phyloP scores from a whole-genome alignment of 2,113 vertebrate species.

The Cyanoderma ruficeps region DNA sequence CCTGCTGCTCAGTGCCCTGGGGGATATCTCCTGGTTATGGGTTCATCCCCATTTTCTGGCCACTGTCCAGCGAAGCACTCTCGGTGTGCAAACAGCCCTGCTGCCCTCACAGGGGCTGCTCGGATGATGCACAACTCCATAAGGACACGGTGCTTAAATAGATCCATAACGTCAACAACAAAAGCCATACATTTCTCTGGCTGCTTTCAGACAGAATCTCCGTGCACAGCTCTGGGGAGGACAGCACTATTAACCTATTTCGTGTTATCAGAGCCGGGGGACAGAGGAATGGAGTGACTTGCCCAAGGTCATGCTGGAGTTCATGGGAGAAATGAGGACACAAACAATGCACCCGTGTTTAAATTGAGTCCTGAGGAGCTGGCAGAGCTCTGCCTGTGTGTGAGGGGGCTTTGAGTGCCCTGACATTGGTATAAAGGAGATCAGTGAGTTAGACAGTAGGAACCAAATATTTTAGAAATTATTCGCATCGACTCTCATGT shows the following conservation, averaged over 20 bases:
- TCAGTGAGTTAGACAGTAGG: not conserved
- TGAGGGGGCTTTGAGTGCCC: not conserved
- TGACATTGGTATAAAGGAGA: not conserved
- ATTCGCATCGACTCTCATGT: not conserved
- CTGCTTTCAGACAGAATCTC: not conserved
- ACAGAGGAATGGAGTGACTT: not conserved
- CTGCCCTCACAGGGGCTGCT: not conserved
- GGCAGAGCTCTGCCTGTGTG: not conserved
- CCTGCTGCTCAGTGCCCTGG: not conserved
- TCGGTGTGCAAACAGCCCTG: not conserved
- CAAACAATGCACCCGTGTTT: not conserved
- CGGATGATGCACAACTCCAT: not conserved
- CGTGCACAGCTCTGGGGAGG: not conserved
- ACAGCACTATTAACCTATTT: not conserved
- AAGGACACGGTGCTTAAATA: not conserved
- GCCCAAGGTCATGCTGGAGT: not conserved
- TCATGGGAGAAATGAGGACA: not conserved
- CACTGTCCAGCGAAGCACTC: constrained; percentile 24
- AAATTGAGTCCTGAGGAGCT: not conserved
- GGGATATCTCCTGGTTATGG: not conserved
- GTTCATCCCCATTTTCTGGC: not conserved
- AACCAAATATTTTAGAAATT: not conserved
- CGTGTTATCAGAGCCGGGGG: not conserved
- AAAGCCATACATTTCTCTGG: not conserved
- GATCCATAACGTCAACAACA: not conserved